phyloP scores from a whole-genome alignment of 2,113 vertebrate genomes.

The Colossoma macropomum region DNA sequence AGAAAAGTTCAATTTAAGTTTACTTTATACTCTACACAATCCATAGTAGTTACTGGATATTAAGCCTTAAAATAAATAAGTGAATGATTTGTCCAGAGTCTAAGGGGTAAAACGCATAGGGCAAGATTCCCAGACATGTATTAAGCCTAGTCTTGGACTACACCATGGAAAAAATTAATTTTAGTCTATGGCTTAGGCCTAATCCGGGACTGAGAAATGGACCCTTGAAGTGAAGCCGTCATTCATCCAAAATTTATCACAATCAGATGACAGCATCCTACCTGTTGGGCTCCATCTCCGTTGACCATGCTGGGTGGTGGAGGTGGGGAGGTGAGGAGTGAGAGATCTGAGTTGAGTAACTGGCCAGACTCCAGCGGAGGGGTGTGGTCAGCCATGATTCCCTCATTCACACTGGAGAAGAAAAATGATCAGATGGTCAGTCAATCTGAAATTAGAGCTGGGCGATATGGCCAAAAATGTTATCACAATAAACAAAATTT shows the following conservation, averaged over 20 bases:
- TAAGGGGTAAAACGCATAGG: too few relatives aligned
- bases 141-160: too few relatives aligned
- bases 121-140: too few relatives aligned
- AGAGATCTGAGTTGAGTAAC: slow-evolving; percentile 91
- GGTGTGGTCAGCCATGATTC: slow-evolving; percentile 96
- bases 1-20: too few relatives aligned
- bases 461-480: too few relatives aligned
- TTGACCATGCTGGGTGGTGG: slow-evolving; percentile 83
- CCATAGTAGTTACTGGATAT: too few relatives aligned
- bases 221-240: not conserved
- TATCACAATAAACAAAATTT: too few relatives aligned
- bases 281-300: slow-evolving; percentile 95
- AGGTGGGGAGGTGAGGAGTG: slow-evolving; percentile 84
- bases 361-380: slow-evolving; percentile 92
- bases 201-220: too few relatives aligned
- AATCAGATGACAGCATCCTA: slow-evolving; percentile 62
- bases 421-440: slow-evolving; percentile 44
- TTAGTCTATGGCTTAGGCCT: too few relatives aligned
- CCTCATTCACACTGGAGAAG: slow-evolving; percentile 83
- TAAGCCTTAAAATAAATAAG: too few relatives aligned
- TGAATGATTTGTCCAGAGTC: too few relatives aligned
- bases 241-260: not conserved
- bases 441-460: not conserved
- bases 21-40: not conserved
- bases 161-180: too few relatives aligned